Evolutionary conservation across 2,797 vertebrate genomes (phyloP).

Genomic region (Todus mexicanus): DNA sequence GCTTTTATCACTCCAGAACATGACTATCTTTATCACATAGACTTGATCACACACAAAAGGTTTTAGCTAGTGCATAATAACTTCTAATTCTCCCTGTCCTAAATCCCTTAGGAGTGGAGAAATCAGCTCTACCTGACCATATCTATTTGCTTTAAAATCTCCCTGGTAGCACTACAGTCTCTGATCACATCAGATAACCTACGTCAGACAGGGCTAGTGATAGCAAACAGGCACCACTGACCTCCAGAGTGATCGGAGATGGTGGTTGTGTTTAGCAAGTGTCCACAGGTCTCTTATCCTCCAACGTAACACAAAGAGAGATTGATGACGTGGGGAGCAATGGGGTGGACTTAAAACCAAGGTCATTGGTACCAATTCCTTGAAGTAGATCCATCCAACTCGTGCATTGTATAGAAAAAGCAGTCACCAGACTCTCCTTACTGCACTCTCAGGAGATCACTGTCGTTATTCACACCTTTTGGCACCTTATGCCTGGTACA

Average conservation of each 20-base stretch:
- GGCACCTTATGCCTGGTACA: not conserved
- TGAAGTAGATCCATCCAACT: not conserved
- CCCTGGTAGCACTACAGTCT: accelerated
- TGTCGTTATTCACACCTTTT: not conserved
- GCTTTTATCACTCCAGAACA: constrained; percentile 47
- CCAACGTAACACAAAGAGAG: not conserved
- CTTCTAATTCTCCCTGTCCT: not conserved
- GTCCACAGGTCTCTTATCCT: not conserved
- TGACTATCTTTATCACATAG: constrained; percentile 6
- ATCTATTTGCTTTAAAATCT: not conserved
- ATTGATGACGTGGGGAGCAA: accelerated
- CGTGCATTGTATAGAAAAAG: not conserved
- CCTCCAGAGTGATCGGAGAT: not conserved
- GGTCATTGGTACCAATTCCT: not conserved
- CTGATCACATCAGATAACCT: not conserved
- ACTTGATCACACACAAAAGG: not conserved
- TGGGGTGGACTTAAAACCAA: not conserved
- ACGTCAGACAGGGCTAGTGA: not conserved
- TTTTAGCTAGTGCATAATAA: constrained; percentile 17
- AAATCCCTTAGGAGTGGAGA: not conserved
- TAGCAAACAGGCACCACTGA: not conserved
- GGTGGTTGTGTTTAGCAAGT: not conserved
- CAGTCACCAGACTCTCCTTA: not conserved
- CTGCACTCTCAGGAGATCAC: not conserved
- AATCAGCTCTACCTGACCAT: not conserved